Conservation (phyloP, 2,797 vertebrate species). For the Loris lydekkerianus region DNA sequence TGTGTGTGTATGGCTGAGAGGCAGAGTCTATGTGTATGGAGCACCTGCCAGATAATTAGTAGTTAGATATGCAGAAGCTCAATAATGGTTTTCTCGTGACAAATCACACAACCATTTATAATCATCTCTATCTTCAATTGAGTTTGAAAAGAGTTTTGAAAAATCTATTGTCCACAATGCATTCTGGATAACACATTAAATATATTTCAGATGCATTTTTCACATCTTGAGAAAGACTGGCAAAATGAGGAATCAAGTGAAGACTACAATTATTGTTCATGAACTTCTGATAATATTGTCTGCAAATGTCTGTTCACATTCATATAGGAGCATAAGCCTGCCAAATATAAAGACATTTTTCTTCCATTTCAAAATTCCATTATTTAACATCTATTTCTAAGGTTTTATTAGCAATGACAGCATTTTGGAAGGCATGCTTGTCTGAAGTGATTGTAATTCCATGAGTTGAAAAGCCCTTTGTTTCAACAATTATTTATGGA, state of each 20-base stretch:
- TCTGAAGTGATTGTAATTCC: not conserved
- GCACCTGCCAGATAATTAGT: not conserved
- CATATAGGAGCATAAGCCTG: not conserved
- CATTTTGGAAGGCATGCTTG: not conserved
- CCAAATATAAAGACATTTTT: not conserved
- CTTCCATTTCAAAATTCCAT: constrained; percentile 35
- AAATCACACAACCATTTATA: constrained; percentile 42
- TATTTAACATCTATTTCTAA: constrained; percentile 22
- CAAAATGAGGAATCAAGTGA: constrained; percentile 54
- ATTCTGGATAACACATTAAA: constrained; percentile 52
- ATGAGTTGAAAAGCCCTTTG: constrained; percentile 2
- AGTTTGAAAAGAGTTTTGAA: constrained; percentile 53
- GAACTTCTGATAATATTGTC: constrained; percentile 45
- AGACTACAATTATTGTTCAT: constrained; percentile 58
- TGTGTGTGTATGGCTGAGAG: not conserved
- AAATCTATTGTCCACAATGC: not conserved
- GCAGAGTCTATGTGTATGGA: not conserved
- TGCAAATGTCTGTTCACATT: constrained; percentile 48
- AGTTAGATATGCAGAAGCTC: not conserved
- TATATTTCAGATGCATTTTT: constrained; percentile 68
- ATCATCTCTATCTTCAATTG: constrained; percentile 21
- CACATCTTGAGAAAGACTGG: constrained; percentile 63
- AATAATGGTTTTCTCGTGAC: constrained; percentile 48
- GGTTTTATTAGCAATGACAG: constrained; percentile 40
- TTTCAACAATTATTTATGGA: constrained; percentile 40